Evolutionary conservation across 2,888 invertebrate species (phyloP).

Genomic region (Monopis laevigella): DNA sequence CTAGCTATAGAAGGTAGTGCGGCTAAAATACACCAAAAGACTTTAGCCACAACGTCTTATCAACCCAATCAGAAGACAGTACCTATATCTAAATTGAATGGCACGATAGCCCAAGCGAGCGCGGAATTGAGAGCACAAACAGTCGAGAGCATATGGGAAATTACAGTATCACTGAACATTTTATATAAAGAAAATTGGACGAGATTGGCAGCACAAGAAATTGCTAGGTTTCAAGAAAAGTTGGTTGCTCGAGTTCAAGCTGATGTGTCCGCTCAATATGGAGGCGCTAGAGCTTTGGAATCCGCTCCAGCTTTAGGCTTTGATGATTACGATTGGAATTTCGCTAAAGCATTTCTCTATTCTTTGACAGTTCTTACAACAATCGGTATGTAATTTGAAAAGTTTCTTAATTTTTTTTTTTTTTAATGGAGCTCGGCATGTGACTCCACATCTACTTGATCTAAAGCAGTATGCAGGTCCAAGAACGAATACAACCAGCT

Average conservation of each 20-base stretch:
- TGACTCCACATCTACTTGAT: too few relatives aligned
- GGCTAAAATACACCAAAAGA: conserved; percentile 59
- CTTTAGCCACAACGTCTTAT: conserved; percentile 56
- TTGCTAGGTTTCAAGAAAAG: conserved; percentile 81
- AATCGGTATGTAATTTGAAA: conserved; percentile 81
- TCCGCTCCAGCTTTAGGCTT: conserved; percentile 46
- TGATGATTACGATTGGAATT: conserved; percentile 84
- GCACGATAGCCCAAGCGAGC: conserved; percentile 49
- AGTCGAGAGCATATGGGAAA: conserved; percentile 93
- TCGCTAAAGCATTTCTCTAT: conserved; percentile 91
- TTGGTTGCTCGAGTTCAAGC: conserved; percentile 80
- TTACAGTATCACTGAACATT: conserved; percentile 86
- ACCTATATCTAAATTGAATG: conserved; percentile 41
- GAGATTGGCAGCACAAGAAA: conserved; percentile 75
- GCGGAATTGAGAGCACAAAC: conserved; percentile 65
- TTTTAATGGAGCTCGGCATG: too few relatives aligned
- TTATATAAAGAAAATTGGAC: conserved; percentile 92
- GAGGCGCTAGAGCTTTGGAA: conserved; percentile 51
- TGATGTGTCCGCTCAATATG: conserved; percentile 72
- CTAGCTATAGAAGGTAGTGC: conserved; percentile 81
- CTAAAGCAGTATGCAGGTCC: too few relatives aligned
- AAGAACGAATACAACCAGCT: too few relatives aligned
- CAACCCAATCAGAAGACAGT: conserved; percentile 44
- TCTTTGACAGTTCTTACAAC: conserved; percentile 94
- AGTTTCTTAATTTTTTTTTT: too few relatives aligned